These are phyloP conservation scores for Leptopilina boulardi DNA, from an alignment of 1,140 invertebrate genomes.

Conservation along the genomic window DNA sequence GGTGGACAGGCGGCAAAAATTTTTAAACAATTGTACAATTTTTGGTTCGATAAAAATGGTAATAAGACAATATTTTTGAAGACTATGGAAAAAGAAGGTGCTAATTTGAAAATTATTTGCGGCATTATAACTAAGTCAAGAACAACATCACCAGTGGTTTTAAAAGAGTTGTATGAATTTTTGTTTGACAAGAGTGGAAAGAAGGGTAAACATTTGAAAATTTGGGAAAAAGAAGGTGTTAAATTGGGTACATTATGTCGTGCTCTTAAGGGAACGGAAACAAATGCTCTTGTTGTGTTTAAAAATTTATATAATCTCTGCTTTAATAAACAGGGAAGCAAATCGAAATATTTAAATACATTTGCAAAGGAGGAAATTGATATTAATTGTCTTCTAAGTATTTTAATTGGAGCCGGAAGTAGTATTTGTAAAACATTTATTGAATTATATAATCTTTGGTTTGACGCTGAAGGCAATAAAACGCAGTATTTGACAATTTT, in stretches of 20 bases:
- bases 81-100: background rate
- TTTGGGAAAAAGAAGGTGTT: background rate
- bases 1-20: background rate
- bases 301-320: background rate
- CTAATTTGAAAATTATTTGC: background rate
- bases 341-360: background rate
- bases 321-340: background rate
- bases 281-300: background rate
- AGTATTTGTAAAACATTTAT: background rate
- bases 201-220: background rate
- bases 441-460: background rate
- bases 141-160: background rate
- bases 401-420: slow-evolving; percentile 14
- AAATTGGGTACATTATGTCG: background rate
- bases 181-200: background rate
- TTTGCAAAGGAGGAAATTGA: background rate
- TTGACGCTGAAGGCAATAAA: background rate
- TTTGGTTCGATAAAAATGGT: slow-evolving; percentile 29
- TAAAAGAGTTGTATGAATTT: background rate
- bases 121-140: background rate
- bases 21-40: slow-evolving; percentile 29
- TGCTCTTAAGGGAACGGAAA: background rate
- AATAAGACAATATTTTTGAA: background rate
- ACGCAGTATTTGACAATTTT: background rate
- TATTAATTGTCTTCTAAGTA: background rate